A percentile compares a stretch with the other conserved stretches of the same genome.
Evolutionary conservation across 92 coral and sea anemone genomes (phyloP).

Genomic region (Siderastrea radians): DNA sequence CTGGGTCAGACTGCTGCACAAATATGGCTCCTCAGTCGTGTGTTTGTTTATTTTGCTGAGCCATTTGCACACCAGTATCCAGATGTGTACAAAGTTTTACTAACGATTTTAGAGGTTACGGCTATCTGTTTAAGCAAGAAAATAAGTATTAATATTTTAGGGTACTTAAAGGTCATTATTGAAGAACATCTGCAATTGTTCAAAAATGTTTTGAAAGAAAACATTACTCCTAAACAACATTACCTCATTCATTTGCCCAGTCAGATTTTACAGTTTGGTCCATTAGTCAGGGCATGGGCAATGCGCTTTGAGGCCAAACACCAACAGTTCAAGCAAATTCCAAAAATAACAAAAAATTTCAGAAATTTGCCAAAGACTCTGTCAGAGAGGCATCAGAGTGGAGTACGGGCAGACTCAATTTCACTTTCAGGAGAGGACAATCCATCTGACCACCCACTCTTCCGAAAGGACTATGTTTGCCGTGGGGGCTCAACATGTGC

Average conservation of each 20-base stretch:
- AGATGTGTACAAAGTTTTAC: not conserved
- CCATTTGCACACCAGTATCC: not conserved
- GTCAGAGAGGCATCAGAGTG: too few species aligned
- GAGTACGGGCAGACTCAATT: too few species aligned
- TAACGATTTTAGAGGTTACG: not conserved
- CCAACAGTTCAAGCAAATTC: not conserved
- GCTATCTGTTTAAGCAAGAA: not conserved
- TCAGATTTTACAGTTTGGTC: constrained; percentile 8
- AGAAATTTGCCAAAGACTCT: too few species aligned
- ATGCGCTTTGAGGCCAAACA: not conserved
- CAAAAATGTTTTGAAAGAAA: not conserved
- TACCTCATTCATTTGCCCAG: not conserved
- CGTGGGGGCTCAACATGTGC: too few species aligned
- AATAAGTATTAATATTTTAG: constrained; percentile 12
- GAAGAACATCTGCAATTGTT: constrained; percentile 8
- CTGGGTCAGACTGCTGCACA: not conserved
- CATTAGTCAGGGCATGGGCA: constrained; percentile 7
- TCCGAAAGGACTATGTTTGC: too few species aligned
- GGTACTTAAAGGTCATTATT: not conserved
- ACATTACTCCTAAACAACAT: constrained; percentile 12
- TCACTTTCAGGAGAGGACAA: too few species aligned
- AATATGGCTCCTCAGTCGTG: not conserved
- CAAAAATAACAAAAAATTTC: not conserved
- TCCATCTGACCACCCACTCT: too few species aligned
- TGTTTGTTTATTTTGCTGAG: not conserved